Evolutionary conservation across 2,797 vertebrate species (phyloP).

Genomic region (Pangasius macronema): DNA sequence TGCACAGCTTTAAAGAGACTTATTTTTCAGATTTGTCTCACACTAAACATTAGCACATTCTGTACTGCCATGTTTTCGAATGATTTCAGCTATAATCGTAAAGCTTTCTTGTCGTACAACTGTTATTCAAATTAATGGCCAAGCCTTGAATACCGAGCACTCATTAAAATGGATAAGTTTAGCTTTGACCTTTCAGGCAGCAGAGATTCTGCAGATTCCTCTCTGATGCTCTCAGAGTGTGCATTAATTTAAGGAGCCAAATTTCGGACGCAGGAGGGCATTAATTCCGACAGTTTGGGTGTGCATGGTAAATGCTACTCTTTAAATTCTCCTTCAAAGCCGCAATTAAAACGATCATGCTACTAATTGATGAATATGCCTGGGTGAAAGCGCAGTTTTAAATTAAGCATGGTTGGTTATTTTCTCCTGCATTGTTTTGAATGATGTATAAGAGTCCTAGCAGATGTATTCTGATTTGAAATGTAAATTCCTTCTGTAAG

Average conservation of each 20-base stretch:
- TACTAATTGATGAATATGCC: conserved; percentile 71
- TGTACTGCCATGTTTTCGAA: conserved; percentile 2
- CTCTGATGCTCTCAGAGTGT: conserved; percentile 31
- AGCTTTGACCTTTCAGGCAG: conserved; percentile 53
- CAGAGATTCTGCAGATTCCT: conserved; percentile 42
- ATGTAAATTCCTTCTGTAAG: conserved; percentile 61
- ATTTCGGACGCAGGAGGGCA: conserved; percentile 50
- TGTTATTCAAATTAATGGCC: conserved; percentile 51
- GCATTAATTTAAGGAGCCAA: conserved; percentile 45
- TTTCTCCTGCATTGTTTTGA: conserved; percentile 53
- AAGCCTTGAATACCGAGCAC: conserved; percentile 33
- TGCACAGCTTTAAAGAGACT: neutral
- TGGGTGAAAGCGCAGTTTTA: conserved; percentile 58
- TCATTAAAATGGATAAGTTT: conserved; percentile 58
- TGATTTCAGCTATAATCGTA: conserved; percentile 20
- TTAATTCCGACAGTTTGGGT: conserved; percentile 63
- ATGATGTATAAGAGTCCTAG: conserved; percentile 56
- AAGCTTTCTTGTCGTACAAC: conserved; percentile 38
- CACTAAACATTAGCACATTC: neutral
- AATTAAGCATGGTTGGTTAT: conserved; percentile 67
- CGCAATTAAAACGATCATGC: conserved; percentile 71
- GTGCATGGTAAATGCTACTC: conserved; percentile 58
- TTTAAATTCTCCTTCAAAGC: conserved; percentile 64
- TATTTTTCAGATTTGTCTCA: neutral
- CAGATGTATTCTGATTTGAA: conserved; percentile 62